phyloP scores from a whole-genome alignment of 2,888 invertebrate species.

The Cantharis flavilabris region DNA sequence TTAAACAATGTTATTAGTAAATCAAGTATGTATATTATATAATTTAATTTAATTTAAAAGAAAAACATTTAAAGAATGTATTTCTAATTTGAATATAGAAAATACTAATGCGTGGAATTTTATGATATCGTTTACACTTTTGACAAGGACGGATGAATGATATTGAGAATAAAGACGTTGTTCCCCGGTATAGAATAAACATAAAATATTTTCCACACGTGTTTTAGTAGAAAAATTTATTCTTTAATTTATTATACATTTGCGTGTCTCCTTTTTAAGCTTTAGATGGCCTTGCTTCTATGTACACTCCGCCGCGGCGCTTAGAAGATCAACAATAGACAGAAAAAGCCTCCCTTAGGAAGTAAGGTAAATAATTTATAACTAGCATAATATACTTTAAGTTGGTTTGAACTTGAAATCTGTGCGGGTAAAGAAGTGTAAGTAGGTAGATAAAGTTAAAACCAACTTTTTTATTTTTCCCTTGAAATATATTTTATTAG shows the following conservation, averaged over 20 bases:
- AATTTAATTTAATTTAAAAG: neutral
- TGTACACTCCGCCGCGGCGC: neutral
- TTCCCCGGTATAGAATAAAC: neutral
- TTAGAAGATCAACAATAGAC: neutral
- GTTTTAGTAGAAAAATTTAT: neutral
- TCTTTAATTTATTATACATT: neutral
- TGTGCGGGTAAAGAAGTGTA: neutral
- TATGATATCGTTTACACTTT: neutral
- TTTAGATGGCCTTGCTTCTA: neutral
- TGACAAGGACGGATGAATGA: neutral
- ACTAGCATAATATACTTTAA: neutral
- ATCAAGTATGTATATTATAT: too few species aligned
- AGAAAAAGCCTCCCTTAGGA: neutral
- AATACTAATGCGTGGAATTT: neutral
- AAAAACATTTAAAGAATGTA: too few species aligned
- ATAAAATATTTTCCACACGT: neutral
- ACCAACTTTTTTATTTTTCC: neutral
- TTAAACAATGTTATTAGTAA: too few species aligned
- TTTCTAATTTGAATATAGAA: neutral
- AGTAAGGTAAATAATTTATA: neutral
- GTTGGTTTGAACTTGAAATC: neutral
- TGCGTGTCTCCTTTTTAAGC: neutral
- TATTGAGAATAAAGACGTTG: neutral
- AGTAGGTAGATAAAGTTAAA: neutral
- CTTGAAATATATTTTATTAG: neutral